phyloP scores from a whole-genome alignment of 2,797 vertebrate genomes.

The Tauraco hartlaubi region DNA sequence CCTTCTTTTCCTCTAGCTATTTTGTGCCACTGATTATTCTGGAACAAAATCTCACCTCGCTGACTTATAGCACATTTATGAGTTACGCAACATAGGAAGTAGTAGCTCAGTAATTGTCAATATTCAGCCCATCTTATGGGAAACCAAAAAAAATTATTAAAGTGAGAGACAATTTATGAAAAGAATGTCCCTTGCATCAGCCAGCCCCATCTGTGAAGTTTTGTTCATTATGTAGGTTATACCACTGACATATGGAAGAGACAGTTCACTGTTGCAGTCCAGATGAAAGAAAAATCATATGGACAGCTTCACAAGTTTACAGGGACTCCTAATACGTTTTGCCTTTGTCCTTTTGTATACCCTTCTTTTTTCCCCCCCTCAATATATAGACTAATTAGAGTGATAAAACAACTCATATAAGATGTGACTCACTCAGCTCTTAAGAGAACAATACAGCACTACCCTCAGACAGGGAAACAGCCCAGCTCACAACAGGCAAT shows the following conservation, averaged over 20 bases:
- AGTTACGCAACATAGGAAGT: conserved; percentile 38
- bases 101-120: conserved; percentile 30
- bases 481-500: conserved; percentile 20
- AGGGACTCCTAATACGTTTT: neutral
- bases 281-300: neutral
- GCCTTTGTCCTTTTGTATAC: conserved; percentile 8
- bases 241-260: conserved; percentile 19
- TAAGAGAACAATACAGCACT: conserved; percentile 32
- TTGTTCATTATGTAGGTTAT: conserved; percentile 3
- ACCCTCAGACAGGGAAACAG: conserved; percentile 23
- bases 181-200: conserved; percentile 21
- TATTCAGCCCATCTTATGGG: conserved; percentile 6
- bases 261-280: neutral
- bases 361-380: neutral
- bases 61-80: conserved; percentile 1
- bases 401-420: conserved; percentile 23
- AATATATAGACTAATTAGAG: conserved; percentile 15
- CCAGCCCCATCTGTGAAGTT: conserved; percentile 22
- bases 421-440: conserved; percentile 26
- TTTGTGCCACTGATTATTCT: conserved; percentile 50
- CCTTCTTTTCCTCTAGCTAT: neutral
- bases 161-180: conserved; percentile 1
- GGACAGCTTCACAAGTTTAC: neutral
- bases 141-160: conserved; percentile 11
- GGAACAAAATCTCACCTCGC: conserved; percentile 44